Conservation (phyloP, 2,797 vertebrate genomes). For the Discoglossus pictus region DNA sequence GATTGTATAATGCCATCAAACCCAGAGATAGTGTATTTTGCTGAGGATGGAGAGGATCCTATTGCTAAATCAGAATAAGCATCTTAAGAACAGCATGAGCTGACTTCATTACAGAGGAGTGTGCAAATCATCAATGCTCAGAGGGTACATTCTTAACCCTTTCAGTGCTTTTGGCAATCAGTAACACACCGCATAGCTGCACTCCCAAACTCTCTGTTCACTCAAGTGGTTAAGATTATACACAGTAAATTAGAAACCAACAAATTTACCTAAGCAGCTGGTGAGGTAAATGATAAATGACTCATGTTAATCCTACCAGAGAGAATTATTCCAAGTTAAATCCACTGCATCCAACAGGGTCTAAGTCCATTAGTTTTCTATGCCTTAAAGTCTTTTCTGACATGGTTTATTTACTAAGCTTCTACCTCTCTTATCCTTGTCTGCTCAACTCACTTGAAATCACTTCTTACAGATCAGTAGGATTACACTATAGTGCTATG, state of each 20-base stretch:
- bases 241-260: constrained; percentile 29
- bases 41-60: background rate
- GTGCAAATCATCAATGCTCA: constrained; percentile 17
- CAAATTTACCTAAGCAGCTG: constrained; percentile 35
- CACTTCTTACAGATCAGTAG: constrained; percentile 39
- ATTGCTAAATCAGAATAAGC: constrained; percentile 31
- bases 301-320: constrained; percentile 51
- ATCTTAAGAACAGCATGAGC: constrained; percentile 36
- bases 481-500: constrained; percentile 23
- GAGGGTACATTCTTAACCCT: constrained; percentile 20
- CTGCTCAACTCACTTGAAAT: constrained; percentile 51
- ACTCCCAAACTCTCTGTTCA: constrained; percentile 7
- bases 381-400: constrained; percentile 43
- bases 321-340: constrained; percentile 45
- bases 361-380: constrained; percentile 43
- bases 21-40: background rate
- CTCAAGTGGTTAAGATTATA: constrained; percentile 23
- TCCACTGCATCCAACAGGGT: constrained; percentile 15
- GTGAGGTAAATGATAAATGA: constrained; percentile 49
- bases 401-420: constrained; percentile 48
- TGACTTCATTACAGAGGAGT: constrained; percentile 35
- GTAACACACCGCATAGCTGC: background rate
- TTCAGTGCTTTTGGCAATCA: background rate
- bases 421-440: constrained; percentile 36
- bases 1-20: too few species aligned